Conservation (phyloP, 2,888 invertebrate genomes). For the Eupithecia inturbata region DNA sequence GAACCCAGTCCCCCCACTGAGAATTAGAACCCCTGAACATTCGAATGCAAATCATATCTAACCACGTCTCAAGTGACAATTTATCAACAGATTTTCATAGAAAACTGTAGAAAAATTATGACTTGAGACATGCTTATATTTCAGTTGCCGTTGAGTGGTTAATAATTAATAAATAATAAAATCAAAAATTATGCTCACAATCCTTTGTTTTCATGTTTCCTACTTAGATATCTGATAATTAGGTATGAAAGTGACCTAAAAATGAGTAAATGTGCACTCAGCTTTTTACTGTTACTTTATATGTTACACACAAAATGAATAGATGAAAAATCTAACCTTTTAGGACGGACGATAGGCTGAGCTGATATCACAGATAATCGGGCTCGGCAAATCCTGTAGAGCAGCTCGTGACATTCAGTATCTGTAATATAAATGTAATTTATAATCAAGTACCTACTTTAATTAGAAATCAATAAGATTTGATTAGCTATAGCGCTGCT, state of each 20-base stretch:
- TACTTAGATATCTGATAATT: background rate
- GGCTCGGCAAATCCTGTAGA: slow-evolving; percentile 82
- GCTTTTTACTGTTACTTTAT: background rate
- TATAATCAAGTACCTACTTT: background rate
- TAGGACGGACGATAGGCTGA: slow-evolving; percentile 85
- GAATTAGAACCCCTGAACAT: too few relatives aligned
- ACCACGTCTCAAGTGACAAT: too few relatives aligned
- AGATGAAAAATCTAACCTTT: slow-evolving; percentile 63
- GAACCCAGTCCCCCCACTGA: too few relatives aligned
- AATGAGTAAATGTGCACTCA: background rate
- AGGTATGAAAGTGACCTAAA: background rate
- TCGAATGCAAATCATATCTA: too few relatives aligned
- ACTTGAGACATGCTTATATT: too few relatives aligned
- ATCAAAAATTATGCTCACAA: background rate
- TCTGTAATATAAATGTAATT: slow-evolving; percentile 54
- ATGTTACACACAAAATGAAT: background rate
- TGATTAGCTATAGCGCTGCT: background rate
- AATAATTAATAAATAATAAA: background rate
- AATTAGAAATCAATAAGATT: slow-evolving; percentile 1
- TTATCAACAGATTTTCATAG: too few relatives aligned
- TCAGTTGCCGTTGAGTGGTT: too few relatives aligned
- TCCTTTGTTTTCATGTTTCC: background rate
- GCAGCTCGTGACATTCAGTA: slow-evolving; percentile 81
- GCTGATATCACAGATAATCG: slow-evolving; percentile 85
- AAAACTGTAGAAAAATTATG: too few relatives aligned